Evolutionary conservation across 2,797 vertebrate species (phyloP).

Genomic region (Mormyrus proboscirostris): DNA sequence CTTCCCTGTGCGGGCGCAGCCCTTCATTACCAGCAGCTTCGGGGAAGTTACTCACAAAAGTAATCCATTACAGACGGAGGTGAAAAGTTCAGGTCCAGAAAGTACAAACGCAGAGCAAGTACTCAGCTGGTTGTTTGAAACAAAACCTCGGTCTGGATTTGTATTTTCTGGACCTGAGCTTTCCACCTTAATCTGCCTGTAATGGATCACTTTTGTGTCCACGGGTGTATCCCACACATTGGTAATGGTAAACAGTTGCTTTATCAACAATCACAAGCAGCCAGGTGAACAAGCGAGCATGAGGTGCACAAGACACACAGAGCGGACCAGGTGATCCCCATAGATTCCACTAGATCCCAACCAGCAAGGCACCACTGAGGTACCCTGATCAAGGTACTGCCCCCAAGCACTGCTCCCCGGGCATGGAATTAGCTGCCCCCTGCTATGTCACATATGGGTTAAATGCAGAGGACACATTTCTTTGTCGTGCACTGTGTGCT

Average conservation of each 20-base stretch:
- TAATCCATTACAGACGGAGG: background rate
- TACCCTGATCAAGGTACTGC: too few species aligned
- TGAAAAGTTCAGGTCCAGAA: background rate
- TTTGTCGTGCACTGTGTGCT: too few species aligned
- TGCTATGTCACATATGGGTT: too few species aligned
- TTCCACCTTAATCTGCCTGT: background rate
- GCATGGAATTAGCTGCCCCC: too few species aligned
- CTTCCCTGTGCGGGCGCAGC: slow-evolving; percentile 23
- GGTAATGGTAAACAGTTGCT: background rate
- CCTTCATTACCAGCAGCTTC: slow-evolving; percentile 18
- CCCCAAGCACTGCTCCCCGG: too few species aligned
- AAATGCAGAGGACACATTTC: too few species aligned
- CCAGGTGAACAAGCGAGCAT: background rate
- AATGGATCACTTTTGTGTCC: background rate
- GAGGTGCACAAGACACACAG: background rate
- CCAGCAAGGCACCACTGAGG: too few species aligned
- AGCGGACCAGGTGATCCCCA: background rate
- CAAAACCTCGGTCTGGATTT: background rate
- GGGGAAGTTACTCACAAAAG: background rate
- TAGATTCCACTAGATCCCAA: background rate
- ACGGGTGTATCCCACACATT: background rate
- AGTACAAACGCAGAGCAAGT: background rate
- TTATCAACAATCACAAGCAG: background rate
- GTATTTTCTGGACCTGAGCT: background rate
- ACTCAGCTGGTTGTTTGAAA: background rate